Conservation (phyloP, 2,888 invertebrate genomes). For the Mechanitis messenoides region DNA sequence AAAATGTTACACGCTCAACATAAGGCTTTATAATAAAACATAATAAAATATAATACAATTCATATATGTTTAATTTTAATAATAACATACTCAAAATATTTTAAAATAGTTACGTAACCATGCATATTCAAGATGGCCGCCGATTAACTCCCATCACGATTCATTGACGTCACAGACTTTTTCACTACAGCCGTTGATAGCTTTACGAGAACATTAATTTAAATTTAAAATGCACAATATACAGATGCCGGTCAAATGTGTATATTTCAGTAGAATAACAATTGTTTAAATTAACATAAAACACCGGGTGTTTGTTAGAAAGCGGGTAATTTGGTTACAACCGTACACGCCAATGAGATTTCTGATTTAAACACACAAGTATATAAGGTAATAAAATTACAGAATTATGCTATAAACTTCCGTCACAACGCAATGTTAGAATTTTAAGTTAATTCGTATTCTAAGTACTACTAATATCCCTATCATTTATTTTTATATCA, state of each 20-base stretch:
- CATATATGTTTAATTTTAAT: not conserved
- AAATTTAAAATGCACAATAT: slow-evolving; percentile 70
- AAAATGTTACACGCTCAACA: not conserved
- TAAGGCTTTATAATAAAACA: not conserved
- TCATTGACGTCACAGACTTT: slow-evolving; percentile 58
- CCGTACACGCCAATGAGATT: slow-evolving; percentile 59
- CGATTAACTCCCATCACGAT: slow-evolving; percentile 66
- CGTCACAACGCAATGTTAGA: slow-evolving; percentile 42
- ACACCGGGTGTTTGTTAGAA: slow-evolving; percentile 75
- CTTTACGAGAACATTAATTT: slow-evolving; percentile 73
- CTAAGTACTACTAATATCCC: not conserved
- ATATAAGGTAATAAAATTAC: slow-evolving; percentile 59
- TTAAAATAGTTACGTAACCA: slow-evolving; percentile 32
- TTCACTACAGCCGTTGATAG: slow-evolving; percentile 68
- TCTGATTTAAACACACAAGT: slow-evolving; percentile 58
- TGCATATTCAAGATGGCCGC: slow-evolving; percentile 62
- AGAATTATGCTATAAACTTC: slow-evolving; percentile 61
- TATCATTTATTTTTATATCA: slow-evolving; percentile 3
- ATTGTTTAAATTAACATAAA: slow-evolving; percentile 71
- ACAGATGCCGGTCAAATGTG: slow-evolving; percentile 75
- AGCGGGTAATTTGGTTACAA: slow-evolving; percentile 75
- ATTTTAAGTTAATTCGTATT: slow-evolving; percentile 17
- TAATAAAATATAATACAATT: too few relatives aligned
- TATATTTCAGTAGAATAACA: slow-evolving; percentile 68
- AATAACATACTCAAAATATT: slow-evolving; percentile 15